Base-by-base conservation (phyloP, 2,888 invertebrate genomes). In the Platyscelio sp. region DNA sequence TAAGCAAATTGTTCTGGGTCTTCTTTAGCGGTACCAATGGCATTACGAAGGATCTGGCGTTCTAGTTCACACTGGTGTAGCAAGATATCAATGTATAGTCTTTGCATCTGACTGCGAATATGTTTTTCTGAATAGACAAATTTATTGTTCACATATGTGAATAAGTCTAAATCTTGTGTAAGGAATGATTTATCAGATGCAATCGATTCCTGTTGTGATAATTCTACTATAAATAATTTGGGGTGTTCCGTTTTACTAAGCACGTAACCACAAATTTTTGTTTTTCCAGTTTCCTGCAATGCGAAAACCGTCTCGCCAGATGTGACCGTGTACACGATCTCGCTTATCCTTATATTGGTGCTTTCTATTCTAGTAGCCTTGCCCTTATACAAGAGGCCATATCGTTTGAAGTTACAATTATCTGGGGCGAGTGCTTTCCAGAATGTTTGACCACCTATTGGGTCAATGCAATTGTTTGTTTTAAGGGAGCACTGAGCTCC, bases 111-210 rank as follows among this genome's bases (percentile, higher is more conserved):
- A 5, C 65, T 56, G 22, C 88, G 80, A 2, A 89, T 85, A 6
- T 90, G 86, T 65, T 88, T 87, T 72, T 91, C 90, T 0, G 87
- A 75, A 56, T 90, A 91, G 3, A 91, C 67, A 9, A 91, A 89
- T 83, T 91, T 90, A 0, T 86, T 78, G 26, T 89, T 90, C 1
- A 89, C 79, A 46, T 90, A 90, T 0, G 77, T 29, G 9, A 88
- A 88, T 1, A 90, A 54, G 49, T 90, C 88, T 0, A 87, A 20
- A 38, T 88, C 85, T 65, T 81, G 20, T 0, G 72, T 40, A 5
- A 11, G n/a, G 0, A 68, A 0, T 11, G 11, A 0, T 24, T 58
- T 68, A 0, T 38, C 20, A 4, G 26, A 49, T n/a, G 51, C 9
- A 0, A 68, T 3, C 7, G 29, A 6, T 15, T 60, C 29, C 1